Evolutionary conservation across 2,113 vertebrate species (phyloP).

Genomic region (Chinchilla lanigera): DNA sequence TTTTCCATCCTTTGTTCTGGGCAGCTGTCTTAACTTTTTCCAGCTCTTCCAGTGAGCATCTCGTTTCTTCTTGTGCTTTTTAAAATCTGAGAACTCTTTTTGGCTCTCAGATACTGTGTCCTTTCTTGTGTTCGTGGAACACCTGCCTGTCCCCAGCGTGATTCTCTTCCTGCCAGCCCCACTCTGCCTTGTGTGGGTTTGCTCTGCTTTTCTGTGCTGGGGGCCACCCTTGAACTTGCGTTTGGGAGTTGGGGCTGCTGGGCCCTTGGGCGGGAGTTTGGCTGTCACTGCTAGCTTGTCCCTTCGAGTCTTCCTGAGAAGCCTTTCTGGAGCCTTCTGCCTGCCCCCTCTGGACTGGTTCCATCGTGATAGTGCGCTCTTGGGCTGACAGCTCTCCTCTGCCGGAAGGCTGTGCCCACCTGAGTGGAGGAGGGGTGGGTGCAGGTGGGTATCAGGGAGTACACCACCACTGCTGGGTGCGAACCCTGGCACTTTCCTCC

Average conservation of each 20-base stretch:
- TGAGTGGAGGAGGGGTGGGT: not conserved
- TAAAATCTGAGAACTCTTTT: not conserved
- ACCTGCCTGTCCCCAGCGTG: not conserved
- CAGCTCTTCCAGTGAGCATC: not conserved
- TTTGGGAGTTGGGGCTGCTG: not conserved
- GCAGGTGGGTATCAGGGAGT: no score
- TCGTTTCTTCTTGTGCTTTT: not conserved
- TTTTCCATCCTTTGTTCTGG: constrained; percentile 9
- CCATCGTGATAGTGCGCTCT: not conserved
- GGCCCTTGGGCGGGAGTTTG: not conserved
- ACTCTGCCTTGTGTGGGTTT: not conserved
- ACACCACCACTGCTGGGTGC: fast-evolving
- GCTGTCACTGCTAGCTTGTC: not conserved
- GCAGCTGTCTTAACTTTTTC: not conserved
- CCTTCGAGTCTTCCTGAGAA: not conserved
- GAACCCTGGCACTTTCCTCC: not conserved
- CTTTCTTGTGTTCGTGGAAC: not conserved
- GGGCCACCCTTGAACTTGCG: not conserved
- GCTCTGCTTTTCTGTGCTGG: not conserved
- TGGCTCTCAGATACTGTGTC: not conserved
- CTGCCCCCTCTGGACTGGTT: not conserved
- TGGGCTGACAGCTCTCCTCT: no score
- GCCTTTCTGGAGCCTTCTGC: not conserved
- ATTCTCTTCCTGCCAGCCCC: not conserved
- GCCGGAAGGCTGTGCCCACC: not conserved